These are phyloP conservation scores for Catagonus wagneri DNA, from an alignment of 2,113 vertebrate species.

Conservation along the genomic window DNA sequence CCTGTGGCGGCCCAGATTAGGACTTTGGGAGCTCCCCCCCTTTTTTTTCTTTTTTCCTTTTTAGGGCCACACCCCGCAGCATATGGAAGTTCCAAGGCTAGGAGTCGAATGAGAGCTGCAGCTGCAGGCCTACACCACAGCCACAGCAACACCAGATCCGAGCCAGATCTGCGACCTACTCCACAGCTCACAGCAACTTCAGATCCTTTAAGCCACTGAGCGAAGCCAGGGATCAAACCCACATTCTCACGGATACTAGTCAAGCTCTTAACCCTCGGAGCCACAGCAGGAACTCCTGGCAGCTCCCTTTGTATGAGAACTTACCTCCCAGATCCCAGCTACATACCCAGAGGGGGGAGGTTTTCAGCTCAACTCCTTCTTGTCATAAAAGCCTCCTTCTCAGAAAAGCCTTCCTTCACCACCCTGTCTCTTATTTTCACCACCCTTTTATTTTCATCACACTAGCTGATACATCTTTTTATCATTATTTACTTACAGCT, in stretches of 20 bases:
- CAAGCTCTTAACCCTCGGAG: too few species aligned
- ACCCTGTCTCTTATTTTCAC: background rate
- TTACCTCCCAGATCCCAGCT: background rate
- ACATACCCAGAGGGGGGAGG: background rate
- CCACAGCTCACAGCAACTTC: too few species aligned
- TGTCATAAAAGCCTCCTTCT: constrained; percentile 6
- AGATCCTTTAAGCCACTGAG: too few species aligned
- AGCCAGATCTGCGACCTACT: too few species aligned
- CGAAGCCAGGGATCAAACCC: too few species aligned
- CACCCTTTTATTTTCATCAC: constrained; percentile 18
- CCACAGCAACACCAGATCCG: too few species aligned
- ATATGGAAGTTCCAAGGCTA: too few species aligned
- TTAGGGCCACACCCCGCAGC: too few species aligned
- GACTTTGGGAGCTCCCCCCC: background rate
- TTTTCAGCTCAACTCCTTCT: constrained; percentile 2
- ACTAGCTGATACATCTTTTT: background rate
- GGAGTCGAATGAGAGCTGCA: too few species aligned
- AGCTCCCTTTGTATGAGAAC: background rate
- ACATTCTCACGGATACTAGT: too few species aligned
- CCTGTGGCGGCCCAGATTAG: background rate
- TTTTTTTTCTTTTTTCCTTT: too few species aligned
- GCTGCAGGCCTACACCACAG: too few species aligned
- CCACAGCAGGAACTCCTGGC: background rate
- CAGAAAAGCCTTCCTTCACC: background rate
- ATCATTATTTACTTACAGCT: background rate